A percentile compares a stretch with the other conserved stretches of the same genome.
Conservation (phyloP, 2,797 vertebrate species). For the Lithobates pipiens region DNA sequence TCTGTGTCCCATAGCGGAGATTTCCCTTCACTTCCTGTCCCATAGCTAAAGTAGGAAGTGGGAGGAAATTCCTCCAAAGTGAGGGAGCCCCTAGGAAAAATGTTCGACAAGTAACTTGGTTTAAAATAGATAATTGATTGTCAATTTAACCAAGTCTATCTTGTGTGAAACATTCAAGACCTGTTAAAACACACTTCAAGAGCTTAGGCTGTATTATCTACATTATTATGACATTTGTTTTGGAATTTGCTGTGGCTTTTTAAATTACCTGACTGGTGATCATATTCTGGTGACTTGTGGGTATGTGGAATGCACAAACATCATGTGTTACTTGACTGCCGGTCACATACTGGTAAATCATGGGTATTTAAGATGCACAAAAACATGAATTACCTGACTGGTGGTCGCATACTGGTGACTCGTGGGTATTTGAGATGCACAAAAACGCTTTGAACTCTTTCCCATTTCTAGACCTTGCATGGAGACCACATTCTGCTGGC, state of each 20-base stretch:
- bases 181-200: no score
- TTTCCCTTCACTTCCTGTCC: no score
- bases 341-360: conserved; percentile 69
- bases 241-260: background rate
- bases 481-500: conserved; percentile 69
- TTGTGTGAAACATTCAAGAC: no score
- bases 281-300: conserved; percentile 69
- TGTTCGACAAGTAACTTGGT: no score
- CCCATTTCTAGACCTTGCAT: conserved; percentile 69
- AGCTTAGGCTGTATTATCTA: background rate
- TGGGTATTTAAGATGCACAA: conserved; percentile 68
- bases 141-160: no score
- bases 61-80: no score
- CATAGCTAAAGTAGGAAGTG: no score
- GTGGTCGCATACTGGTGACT: conserved; percentile 70
- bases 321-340: conserved; percentile 79
- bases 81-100: no score
- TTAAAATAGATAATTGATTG: no score
- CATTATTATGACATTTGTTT: no score
- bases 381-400: conserved; percentile 79
- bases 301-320: conserved; percentile 68
- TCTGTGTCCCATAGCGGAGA: no score
- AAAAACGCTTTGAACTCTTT: conserved; percentile 70
- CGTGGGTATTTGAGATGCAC: conserved; percentile 67
- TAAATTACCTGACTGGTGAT: conserved; percentile 61